Conservation (phyloP, 1,140 invertebrate species). For the Hypsibius dujardini region DNA sequence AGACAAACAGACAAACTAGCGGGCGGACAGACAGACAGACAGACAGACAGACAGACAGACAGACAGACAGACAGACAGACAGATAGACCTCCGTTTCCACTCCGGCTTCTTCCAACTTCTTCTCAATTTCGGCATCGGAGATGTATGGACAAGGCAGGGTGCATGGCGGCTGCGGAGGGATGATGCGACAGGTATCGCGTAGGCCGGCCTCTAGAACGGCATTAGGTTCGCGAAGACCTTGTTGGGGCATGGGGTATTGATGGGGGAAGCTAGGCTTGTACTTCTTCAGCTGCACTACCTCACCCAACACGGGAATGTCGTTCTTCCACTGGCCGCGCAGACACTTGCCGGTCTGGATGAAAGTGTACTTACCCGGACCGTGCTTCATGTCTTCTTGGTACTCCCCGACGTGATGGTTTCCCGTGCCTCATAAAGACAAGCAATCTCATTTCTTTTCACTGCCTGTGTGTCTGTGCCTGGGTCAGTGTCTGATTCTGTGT, state of each 20-base stretch:
- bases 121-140: too few relatives aligned
- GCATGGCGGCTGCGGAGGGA: not conserved
- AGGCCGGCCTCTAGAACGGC: not conserved
- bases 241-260: constrained; percentile 31
- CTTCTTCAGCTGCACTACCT: constrained; percentile 33
- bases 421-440: constrained; percentile 18
- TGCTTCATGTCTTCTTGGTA: constrained; percentile 35
- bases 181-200: not conserved
- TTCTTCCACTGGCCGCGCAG: constrained; percentile 35
- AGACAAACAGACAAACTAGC: too few relatives aligned
- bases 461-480: too few relatives aligned
- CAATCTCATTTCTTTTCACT: too few relatives aligned
- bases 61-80: too few relatives aligned
- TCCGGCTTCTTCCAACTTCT: too few relatives aligned
- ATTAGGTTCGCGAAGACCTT: not conserved
- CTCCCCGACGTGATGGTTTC: constrained; percentile 34
- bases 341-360: constrained; percentile 33
- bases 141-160: not conserved
- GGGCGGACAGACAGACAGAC: too few relatives aligned
- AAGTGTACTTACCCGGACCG: constrained; percentile 35
- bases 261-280: constrained; percentile 32
- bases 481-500: too few relatives aligned
- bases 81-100: too few relatives aligned
- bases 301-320: constrained; percentile 33
- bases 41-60: too few relatives aligned